Percentiles rank a stretch among this genome's conserved stretches.
Conservation (phyloP, 2,113 vertebrate genomes). For the Campylomormyrus numenius region DNA sequence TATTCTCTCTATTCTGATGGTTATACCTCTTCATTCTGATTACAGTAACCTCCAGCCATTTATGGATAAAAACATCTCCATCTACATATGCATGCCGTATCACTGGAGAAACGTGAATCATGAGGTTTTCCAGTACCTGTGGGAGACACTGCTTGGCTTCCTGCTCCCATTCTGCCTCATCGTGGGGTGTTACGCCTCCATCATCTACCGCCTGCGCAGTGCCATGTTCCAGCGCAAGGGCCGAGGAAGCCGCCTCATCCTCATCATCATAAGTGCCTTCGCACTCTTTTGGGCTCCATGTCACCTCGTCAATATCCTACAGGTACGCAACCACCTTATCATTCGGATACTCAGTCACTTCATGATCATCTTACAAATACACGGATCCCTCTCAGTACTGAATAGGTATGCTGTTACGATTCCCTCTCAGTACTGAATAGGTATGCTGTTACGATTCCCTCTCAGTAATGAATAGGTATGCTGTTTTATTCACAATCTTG, state of each 20-base stretch:
- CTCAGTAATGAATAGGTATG: too few species aligned
- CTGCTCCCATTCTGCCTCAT: constrained; percentile 70
- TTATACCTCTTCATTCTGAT: not conserved
- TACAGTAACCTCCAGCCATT: constrained; percentile 27
- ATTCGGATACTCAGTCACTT: not conserved
- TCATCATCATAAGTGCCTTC: constrained; percentile 68
- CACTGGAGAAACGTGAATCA: constrained; percentile 50
- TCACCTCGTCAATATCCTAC: constrained; percentile 70
- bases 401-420: too few species aligned
- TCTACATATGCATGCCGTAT: constrained; percentile 28
- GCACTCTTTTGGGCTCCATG: constrained; percentile 75
- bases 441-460: too few species aligned
- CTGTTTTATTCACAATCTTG: too few species aligned
- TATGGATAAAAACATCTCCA: not conserved
- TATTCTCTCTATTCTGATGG: not conserved
- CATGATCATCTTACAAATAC: too few species aligned
- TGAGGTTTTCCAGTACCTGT: constrained; percentile 65
- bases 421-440: too few species aligned
- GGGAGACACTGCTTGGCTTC: constrained; percentile 72
- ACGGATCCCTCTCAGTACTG: too few species aligned
- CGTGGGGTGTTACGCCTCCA: constrained; percentile 61
- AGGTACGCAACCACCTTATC: constrained; percentile 44
- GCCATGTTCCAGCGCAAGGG: constrained; percentile 57
- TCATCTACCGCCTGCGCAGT: constrained; percentile 60
- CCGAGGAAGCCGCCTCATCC: constrained; percentile 66